Conservation (phyloP, 35 echinoderm and acorn worm genomes). For the Antedon bifida region DNA sequence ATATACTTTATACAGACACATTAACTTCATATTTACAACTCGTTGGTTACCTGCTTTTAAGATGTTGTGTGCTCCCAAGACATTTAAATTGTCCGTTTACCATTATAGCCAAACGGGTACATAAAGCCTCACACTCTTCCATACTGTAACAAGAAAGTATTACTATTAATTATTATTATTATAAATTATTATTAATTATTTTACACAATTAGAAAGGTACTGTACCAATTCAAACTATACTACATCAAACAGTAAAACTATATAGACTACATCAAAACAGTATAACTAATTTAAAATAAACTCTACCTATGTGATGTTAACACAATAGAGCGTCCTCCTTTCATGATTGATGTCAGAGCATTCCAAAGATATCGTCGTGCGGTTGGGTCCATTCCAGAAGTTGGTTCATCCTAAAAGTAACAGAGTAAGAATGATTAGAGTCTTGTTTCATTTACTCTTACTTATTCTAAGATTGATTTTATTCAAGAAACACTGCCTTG, state of each 20-base stretch:
- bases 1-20: too few relatives aligned
- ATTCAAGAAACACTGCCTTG: background rate
- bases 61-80: constrained; percentile 89
- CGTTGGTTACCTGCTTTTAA: constrained; percentile 97
- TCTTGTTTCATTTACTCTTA: too few relatives aligned
- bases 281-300: too few relatives aligned
- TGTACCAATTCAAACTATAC: too few relatives aligned
- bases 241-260: too few relatives aligned
- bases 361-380: constrained; percentile 89
- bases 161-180: too few relatives aligned
- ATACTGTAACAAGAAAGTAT: constrained; percentile 43
- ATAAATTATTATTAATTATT: too few relatives aligned
- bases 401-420: constrained; percentile 77
- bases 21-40: too few relatives aligned
- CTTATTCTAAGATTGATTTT: too few relatives aligned
- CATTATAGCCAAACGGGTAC: constrained; percentile 94
- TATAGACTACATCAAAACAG: too few relatives aligned
- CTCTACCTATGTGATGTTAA: constrained; percentile 97
- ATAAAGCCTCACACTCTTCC: constrained; percentile 97
- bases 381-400: constrained; percentile 93
- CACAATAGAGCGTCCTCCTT: constrained; percentile 75
- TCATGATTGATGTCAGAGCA: constrained; percentile 61
- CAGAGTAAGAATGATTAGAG: too few relatives aligned
- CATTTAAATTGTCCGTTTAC: constrained; percentile 97
- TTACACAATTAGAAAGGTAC: too few relatives aligned